phyloP scores from a whole-genome alignment of 2,797 vertebrate genomes.

The Sebastiscus tertius region DNA sequence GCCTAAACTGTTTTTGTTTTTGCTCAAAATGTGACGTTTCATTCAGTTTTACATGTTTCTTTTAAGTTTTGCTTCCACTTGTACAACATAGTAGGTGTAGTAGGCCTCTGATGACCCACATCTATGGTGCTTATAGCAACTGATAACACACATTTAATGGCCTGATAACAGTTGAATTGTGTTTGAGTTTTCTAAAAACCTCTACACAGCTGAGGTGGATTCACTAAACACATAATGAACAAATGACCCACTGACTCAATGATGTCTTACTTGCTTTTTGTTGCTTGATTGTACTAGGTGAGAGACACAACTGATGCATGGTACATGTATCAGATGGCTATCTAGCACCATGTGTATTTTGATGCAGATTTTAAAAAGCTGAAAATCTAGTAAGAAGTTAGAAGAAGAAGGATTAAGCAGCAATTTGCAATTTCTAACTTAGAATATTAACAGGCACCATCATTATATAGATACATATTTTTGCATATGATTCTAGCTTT shows the following conservation, averaged over 20 bases:
- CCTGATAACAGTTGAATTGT: too few species aligned
- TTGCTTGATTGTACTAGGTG: background rate
- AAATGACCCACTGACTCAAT: background rate
- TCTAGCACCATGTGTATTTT: background rate
- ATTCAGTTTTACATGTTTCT: too few species aligned
- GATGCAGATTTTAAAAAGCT: background rate
- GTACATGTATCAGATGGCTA: background rate
- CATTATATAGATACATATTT: background rate
- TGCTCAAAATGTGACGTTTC: too few species aligned
- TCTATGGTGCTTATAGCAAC: too few species aligned
- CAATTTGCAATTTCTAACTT: background rate
- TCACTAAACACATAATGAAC: background rate
- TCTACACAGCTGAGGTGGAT: background rate
- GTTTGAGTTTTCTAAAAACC: background rate
- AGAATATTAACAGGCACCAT: background rate
- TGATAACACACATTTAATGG: too few species aligned
- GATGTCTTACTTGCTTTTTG: background rate
- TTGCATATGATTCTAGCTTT: background rate
- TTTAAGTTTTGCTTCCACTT: too few species aligned
- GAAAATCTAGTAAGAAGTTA: background rate
- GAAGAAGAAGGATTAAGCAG: background rate
- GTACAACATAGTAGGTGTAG: too few species aligned
- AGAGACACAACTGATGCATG: background rate
- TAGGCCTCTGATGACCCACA: too few species aligned
- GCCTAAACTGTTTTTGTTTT: too few species aligned